A percentile compares a stretch with the other conserved stretches of the same genome.
Conservation (phyloP, 1,140 invertebrate species). For the Maconellicoccus hirsutus region DNA sequence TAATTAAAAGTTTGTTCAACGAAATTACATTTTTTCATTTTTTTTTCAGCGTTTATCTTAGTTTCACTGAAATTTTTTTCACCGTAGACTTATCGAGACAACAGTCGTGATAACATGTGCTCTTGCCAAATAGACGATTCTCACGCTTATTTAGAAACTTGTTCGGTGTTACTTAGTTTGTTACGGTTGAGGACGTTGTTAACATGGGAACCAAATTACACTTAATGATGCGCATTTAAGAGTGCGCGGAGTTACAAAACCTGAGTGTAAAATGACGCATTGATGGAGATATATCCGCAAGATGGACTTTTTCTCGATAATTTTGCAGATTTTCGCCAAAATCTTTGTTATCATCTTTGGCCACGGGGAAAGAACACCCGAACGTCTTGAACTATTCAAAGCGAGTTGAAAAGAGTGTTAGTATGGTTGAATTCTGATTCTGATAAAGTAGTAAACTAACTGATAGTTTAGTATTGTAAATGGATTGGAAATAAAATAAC, state of each 20-base stretch:
- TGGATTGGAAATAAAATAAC: no score
- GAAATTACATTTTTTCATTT: neutral
- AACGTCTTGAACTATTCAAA: no score
- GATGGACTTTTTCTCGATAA: neutral
- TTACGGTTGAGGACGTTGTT: constrained; percentile 2
- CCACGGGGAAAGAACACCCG: no score
- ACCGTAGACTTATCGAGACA: neutral
- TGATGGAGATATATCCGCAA: neutral
- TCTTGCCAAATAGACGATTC: constrained; percentile 3
- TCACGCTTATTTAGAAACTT: constrained; percentile 9
- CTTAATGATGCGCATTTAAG: neutral
- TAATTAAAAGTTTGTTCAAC: neutral
- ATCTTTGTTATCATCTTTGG: no score
- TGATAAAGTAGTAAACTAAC: no score
- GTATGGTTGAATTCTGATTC: no score
- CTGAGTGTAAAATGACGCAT: neutral
- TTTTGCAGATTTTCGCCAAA: no score
- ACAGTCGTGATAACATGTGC: neutral
- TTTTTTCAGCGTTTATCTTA: neutral
- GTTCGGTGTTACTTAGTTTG: constrained; percentile 7
- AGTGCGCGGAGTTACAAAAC: neutral
- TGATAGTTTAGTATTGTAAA: no score
- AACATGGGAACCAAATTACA: constrained; percentile 8
- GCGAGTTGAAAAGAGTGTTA: no score
- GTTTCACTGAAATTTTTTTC: neutral